Evolutionary conservation across 2,113 vertebrate genomes (phyloP), one percentile per base, ranked within the genome.

Genomic region (Elachura formosa): DNA sequence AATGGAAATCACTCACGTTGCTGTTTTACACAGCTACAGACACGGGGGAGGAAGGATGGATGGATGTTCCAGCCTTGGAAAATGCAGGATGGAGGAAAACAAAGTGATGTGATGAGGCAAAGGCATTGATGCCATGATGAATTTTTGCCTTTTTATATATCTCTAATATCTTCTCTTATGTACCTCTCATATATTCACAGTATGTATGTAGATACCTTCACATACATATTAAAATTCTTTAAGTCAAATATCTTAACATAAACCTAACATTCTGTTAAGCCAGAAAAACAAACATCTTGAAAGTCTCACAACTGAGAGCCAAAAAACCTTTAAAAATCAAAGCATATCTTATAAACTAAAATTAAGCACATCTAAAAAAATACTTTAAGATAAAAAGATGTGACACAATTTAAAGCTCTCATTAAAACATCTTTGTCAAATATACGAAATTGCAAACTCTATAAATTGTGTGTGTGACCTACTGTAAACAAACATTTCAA

Each of bases 41-140:
- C 48, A 71, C 36, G 11, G 56, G 77, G 75, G 64, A 73, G 61
- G 77, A 91, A 14, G 9, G 17, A 58, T 51, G 85, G 90, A 84
- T 69, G 84, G 94, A 74, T 34, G 83, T 92, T 84, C 87, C 91
- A 96, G 68, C 68, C 92, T 72, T 89, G 83, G 83, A 55, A 96
- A 97, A 94, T 36, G 92, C 92, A 72, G 66, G 83, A 1, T 56
- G 68, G 43, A 59, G n/a, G 33, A 43, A 64, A 72, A 63, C 3
- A 21, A 66, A 41, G 45, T 26, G 90, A 93, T 87, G 80, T 31
- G 68, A 74, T 87, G 43, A 84, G 75, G 71, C 67, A 87, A 72
- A 67, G 21, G 48, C 33, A 82, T n/a, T 17, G 10, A 34, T 31
- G 25, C 12, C 52, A 5, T 13, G 40, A 23, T 13, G 54, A 29